Evolutionary conservation across 2,797 vertebrate species (phyloP), one percentile per base, ranked within the genome.

Genomic region (Alca torda): DNA sequence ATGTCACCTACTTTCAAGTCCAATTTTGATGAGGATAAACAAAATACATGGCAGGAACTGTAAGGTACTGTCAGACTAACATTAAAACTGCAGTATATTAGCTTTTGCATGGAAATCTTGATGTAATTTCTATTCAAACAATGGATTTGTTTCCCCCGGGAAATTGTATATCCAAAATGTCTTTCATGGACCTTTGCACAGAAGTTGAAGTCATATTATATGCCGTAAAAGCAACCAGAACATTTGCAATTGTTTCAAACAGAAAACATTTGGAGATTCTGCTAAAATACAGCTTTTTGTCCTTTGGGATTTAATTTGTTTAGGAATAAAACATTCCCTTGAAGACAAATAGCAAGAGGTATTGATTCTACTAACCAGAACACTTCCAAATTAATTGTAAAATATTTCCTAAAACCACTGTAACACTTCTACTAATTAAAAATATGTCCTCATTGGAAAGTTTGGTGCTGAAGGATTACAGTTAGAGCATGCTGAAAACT

Each of bases 291-390:
- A 93, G 5, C 56, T 64, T 90, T 70, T 86, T 90, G 30, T 95
- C 86, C 77, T 80, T 80, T 82, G 77, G 83, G 85, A 92, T 90
- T 87, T 89, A 63, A 90, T 84, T 97, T 96, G 54, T 74, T 92
- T 92, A 79, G 93, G 94, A 93, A 92, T 50, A 82, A 94, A 89
- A 73, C 54, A 39, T 90, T 90, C 51, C 28, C 35, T 92, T 90
- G 83, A 90, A 95, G 73, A 82, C 74, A 96, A 91, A 95, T 87
- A 87, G 45, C 63, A 96, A 82, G 74, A 70, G 72, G 6, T 51
- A 61, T 72, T 87, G 91, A 90, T 82, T 90, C 60, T 84, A 48
- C 63, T 93, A 82, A 88, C 64, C 10, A 13, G 48, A 87, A 87
- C 2, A 9, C 63, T 91, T 91, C 51, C 18, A 81, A 90, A 78